phyloP scores from a whole-genome alignment of 2,888 invertebrate genomes.

The Hypolimnas misippus region DNA sequence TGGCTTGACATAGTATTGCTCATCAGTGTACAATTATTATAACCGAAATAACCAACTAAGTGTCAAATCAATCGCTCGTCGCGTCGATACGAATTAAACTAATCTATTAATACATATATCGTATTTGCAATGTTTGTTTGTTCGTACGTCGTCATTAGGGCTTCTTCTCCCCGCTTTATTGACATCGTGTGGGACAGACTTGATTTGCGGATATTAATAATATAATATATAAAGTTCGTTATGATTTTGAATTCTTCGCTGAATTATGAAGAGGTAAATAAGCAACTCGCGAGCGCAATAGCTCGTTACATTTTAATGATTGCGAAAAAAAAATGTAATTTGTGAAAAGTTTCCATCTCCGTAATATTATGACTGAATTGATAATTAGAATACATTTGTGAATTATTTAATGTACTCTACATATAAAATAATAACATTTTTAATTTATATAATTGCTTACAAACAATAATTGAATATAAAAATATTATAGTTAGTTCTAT shows the following conservation, averaged over 20 bases:
- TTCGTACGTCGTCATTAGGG: slow-evolving; percentile 32
- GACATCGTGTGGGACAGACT: slow-evolving; percentile 43
- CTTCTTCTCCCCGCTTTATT: slow-evolving; percentile 27
- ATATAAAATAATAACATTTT: not conserved
- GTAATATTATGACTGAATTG: slow-evolving; percentile 9
- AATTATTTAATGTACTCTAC: slow-evolving; percentile 1
- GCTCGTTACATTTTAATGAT: slow-evolving; percentile 40
- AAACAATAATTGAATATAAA: too few species aligned
- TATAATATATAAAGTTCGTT: slow-evolving; percentile 50
- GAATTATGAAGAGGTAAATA: slow-evolving; percentile 33
- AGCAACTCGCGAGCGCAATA: slow-evolving; percentile 37
- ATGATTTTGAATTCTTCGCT: slow-evolving; percentile 31
- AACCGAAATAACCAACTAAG: not conserved
- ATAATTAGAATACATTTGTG: slow-evolving; percentile 3
- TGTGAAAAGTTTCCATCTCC: slow-evolving; percentile 23
- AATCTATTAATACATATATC: slow-evolving; percentile 26
- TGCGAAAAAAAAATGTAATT: slow-evolving; percentile 30
- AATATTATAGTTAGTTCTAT: too few species aligned
- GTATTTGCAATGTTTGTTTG: slow-evolving; percentile 32
- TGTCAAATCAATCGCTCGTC: slow-evolving; percentile 11
- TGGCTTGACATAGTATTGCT: too few species aligned
- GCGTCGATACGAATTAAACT: slow-evolving; percentile 13
- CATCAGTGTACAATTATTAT: not conserved
- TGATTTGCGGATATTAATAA: slow-evolving; percentile 75
- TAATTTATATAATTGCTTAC: too few species aligned